phyloP scores from a whole-genome alignment of 1,140 invertebrate species.

The Drosophila kurseongensis region DNA sequence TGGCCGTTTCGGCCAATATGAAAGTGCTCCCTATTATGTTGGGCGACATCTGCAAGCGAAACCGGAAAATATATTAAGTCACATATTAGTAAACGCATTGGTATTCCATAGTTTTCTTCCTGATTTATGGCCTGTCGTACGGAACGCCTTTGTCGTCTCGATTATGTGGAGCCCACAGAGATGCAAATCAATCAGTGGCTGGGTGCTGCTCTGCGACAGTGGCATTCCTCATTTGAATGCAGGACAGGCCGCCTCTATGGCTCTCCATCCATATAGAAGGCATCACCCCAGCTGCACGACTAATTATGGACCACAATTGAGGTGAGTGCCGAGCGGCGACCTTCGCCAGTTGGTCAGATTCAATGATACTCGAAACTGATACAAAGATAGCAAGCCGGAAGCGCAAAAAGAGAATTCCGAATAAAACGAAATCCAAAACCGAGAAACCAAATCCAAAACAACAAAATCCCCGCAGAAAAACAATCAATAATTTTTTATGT shows the following conservation, averaged over 20 bases:
- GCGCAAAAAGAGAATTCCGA: slow-evolving; percentile 49
- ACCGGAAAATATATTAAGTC: slow-evolving; percentile 14
- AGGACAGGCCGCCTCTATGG: slow-evolving; percentile 18
- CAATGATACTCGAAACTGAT: slow-evolving; percentile 62
- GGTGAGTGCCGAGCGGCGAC: slow-evolving; percentile 51
- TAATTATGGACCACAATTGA: slow-evolving; percentile 73
- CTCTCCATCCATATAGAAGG: slow-evolving; percentile 54
- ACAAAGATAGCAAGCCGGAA: slow-evolving; percentile 70
- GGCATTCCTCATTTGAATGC: slow-evolving; percentile 57
- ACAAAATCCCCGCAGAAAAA: slow-evolving; percentile 48
- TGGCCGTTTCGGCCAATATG: slow-evolving; percentile 78
- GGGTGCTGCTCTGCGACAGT: slow-evolving; percentile 22
- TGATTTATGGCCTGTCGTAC: slow-evolving; percentile 68
- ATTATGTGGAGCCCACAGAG: slow-evolving; percentile 26
- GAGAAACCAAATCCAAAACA: slow-evolving; percentile 15
- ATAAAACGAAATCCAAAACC: slow-evolving; percentile 30
- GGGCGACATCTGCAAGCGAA: slow-evolving; percentile 75
- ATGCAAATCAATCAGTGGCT: slow-evolving; percentile 48
- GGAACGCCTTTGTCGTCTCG: slow-evolving; percentile 34
- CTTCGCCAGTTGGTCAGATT: slow-evolving; percentile 63
- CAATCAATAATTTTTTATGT: slow-evolving; percentile 60
- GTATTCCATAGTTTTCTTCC: slow-evolving; percentile 54
- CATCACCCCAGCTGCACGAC: slow-evolving; percentile 55
- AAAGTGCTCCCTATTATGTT: slow-evolving; percentile 83
- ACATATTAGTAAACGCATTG: slow-evolving; percentile 5